phyloP scores from a whole-genome alignment of 2,113 vertebrate genomes.

The Pionites leucogaster region DNA sequence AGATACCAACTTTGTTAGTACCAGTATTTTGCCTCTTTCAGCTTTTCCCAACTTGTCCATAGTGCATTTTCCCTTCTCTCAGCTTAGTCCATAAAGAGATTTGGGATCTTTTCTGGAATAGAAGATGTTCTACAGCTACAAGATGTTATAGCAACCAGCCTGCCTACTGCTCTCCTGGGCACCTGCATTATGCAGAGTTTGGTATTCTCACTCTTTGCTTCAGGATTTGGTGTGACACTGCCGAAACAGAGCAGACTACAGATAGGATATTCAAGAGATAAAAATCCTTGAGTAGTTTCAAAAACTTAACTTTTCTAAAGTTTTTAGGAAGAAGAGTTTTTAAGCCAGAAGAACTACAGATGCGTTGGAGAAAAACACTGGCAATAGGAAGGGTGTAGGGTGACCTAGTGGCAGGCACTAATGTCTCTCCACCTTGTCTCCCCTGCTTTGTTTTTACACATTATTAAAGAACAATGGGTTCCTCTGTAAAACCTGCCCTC shows the following conservation, averaged over 20 bases:
- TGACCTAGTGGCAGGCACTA: not conserved
- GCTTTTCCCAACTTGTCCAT: conserved; percentile 27
- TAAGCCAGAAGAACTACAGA: not conserved
- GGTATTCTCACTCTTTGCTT: conserved; percentile 11
- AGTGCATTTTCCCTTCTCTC: conserved; percentile 45
- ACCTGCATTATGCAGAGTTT: conserved; percentile 39
- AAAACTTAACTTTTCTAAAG: not conserved
- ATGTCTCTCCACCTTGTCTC: not conserved
- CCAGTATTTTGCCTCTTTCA: conserved; percentile 1
- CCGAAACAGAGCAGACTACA: conserved; percentile 23
- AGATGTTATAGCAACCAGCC: conserved; percentile 52
- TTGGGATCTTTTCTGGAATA: conserved; percentile 55
- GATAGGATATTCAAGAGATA: not conserved
- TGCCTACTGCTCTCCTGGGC: conserved; percentile 54
- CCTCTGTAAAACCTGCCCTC: not conserved
- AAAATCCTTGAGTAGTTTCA: not conserved
- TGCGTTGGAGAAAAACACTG: not conserved
- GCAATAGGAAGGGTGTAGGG: not conserved
- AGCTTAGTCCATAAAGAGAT: conserved; percentile 57
- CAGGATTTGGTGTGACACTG: conserved; percentile 30
- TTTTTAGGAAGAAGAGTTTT: not conserved
- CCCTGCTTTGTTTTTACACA: not conserved
- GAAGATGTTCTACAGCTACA: conserved; percentile 53
- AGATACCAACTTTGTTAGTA: not conserved
- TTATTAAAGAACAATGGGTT: not conserved